Conservation (phyloP, 2,888 invertebrate genomes). For the Stenodera caucasica region DNA sequence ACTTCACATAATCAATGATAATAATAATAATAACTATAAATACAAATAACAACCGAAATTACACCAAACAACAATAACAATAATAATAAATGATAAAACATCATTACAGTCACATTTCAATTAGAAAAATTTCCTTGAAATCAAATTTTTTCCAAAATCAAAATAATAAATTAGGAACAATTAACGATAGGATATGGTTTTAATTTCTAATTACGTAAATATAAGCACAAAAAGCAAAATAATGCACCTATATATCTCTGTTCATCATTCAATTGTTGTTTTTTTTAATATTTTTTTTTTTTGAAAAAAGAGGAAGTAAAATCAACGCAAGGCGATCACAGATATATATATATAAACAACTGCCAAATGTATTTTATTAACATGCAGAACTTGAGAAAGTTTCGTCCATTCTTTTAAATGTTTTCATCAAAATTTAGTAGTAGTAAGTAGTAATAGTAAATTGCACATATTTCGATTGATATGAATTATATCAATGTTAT, state of each 20-base stretch:
- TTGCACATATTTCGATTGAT: slow-evolving; percentile 57
- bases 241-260: slow-evolving; percentile 12
- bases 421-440: neutral
- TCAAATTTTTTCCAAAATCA: neutral
- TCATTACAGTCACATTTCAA: too few relatives aligned
- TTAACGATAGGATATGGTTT: neutral
- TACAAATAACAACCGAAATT: too few relatives aligned
- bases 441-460: too few relatives aligned
- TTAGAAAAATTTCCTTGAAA: too few relatives aligned
- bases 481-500: slow-evolving; percentile 55
- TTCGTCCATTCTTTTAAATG: slow-evolving; percentile 24
- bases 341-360: slow-evolving; percentile 55
- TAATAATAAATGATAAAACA: too few relatives aligned
- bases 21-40: neutral
- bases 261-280: slow-evolving; percentile 9
- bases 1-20: too few relatives aligned
- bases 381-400: slow-evolving; percentile 54
- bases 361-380: slow-evolving; percentile 56
- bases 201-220: neutral
- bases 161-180: neutral
- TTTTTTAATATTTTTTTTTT: neutral
- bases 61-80: too few relatives aligned
- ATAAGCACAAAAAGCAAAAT: slow-evolving; percentile 13
- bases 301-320: slow-evolving; percentile 18
- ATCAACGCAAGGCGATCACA: slow-evolving; percentile 52